Evolutionary conservation across 1,140 invertebrate genomes (phyloP), one percentile per base, ranked within the genome.

Genomic region (Sycobia sp.): DNA sequence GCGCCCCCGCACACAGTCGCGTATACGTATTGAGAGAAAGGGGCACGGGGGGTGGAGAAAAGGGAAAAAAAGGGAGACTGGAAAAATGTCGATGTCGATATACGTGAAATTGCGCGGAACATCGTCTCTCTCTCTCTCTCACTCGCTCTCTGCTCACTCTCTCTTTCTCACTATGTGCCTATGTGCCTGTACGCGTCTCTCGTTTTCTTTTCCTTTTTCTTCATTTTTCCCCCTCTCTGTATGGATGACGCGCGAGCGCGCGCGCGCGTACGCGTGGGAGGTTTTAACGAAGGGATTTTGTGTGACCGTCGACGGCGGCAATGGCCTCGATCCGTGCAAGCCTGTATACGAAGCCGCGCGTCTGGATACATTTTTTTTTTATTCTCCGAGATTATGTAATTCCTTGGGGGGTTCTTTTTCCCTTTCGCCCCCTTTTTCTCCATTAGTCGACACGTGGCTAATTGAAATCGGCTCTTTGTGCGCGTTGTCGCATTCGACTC

Each of bases 41-140:
- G 27, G 16, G 4, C 25, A 9, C 7, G 29, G 2, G n/a, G n/a
- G n/a, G n/a, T n/a, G n/a, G n/a, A n/a, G n/a, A 46, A 47, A 18
- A 44, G 13, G 38, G 9, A 44, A 13, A 14, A 18, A 16, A 14
- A 11, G 20, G 14, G 18, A 50, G 53, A 50, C 23, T 50, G 44
- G 18, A 55, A 63, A 49, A 56, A 56, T 49, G 53, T 50, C 61
- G 39, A 32, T 41, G 32, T 38, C 38, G 58, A 63, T 63, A n/a
- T n/a, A 50, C 53, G 61, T 63, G 61, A 63, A 63, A 63, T 63
- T 63, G 61, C 46, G 43, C 16, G 61, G 61, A 63, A 63, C 53
- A 25, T n/a, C 43, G 32, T 49, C 54, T 44, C 36, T 44, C 43
- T 20, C 20, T 27, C n/a, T n/a, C n/a, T n/a, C n/a, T n/a, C n/a